phyloP scores from a whole-genome alignment of 2,113 vertebrate genomes.

The Corythornis cristatus region DNA sequence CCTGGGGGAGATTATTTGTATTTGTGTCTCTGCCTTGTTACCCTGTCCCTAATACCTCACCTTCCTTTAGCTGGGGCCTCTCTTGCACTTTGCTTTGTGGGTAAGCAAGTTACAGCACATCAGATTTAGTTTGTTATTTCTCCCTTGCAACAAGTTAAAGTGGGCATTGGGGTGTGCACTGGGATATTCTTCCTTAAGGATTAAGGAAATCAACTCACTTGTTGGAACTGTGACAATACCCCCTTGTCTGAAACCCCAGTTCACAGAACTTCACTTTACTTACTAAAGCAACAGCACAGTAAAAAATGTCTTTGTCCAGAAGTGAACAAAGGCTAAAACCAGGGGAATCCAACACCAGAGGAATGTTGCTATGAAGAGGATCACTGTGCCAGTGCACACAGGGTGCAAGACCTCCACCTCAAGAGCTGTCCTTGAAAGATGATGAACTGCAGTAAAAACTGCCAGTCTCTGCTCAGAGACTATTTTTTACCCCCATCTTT shows the following conservation, averaged over 20 bases:
- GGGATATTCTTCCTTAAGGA: conserved; percentile 47
- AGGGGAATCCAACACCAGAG: not conserved
- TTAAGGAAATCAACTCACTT: not conserved
- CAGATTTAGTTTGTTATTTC: conserved; percentile 55
- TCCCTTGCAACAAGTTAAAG: conserved; percentile 24
- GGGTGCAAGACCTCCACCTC: not conserved
- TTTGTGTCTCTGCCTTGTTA: not conserved
- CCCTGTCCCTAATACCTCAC: not conserved
- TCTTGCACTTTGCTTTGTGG: not conserved
- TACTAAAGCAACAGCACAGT: not conserved
- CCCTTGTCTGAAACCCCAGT: not conserved
- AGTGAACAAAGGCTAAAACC: not conserved
- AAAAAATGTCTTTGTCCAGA: not conserved
- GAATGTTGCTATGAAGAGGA: not conserved
- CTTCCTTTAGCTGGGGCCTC: not conserved
- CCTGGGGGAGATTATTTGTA: not conserved
- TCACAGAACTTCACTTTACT: not conserved
- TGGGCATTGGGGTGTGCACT: conserved; percentile 18
- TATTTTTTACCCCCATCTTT: not conserved
- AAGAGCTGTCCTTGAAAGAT: conserved; percentile 42
- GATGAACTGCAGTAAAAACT: not conserved
- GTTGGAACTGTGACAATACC: not conserved
- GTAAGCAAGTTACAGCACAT: not conserved
- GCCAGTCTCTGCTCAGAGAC: not conserved
- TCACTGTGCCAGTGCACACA: not conserved